Evolutionary conservation across 2,888 invertebrate species (phyloP), one percentile per base, ranked within the genome.

Genomic region (Deladenus siricidicola): DNA sequence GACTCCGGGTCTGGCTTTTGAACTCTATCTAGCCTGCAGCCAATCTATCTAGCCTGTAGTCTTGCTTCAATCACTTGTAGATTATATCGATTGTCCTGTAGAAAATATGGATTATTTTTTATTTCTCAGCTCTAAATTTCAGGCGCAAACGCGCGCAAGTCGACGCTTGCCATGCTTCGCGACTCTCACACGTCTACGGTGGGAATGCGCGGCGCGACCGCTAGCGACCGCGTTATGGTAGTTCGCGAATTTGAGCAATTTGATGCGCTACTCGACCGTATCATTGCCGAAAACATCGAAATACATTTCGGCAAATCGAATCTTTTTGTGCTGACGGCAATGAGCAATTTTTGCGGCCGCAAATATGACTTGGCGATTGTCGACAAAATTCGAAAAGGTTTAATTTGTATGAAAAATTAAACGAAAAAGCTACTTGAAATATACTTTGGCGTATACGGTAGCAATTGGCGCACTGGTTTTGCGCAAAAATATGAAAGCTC

Each of bases 151-250:
- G n/a, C n/a, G 44, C 21, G n/a, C 6, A 30, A 61, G 30, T 50
- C 51, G 10, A 47, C 39, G 1, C 30, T 64, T 28, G 14, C 61
- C 42, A 66, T 68, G 55, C 44, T 67, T 19, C 26, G 43, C 14
- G 92, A 94, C 80, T 93, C 89, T 79, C 96, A 96, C 79, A 94
- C 94, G 0, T 94, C 94, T 1, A 90, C 92, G 0, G 83, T 94
- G 62, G 94, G 96, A 14, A 87, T 94, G 85, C 84, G 94, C 78
- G 88, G 88, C 80, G 78, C 88, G 56, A 86, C 87, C 17, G n/a
- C 47, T 3, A 59, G 39, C 17, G 58, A 69, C 19, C 57, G 54
- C 10, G 23, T 60, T 10, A 26, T 67, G 24, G 55, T 67, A 14
- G 30, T 50, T 42, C 10, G 29, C 17, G 1, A 55, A 4, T 58